Evolutionary conservation across 2,797 vertebrate genomes (phyloP).

Genomic region (Serranus cabrilla): DNA sequence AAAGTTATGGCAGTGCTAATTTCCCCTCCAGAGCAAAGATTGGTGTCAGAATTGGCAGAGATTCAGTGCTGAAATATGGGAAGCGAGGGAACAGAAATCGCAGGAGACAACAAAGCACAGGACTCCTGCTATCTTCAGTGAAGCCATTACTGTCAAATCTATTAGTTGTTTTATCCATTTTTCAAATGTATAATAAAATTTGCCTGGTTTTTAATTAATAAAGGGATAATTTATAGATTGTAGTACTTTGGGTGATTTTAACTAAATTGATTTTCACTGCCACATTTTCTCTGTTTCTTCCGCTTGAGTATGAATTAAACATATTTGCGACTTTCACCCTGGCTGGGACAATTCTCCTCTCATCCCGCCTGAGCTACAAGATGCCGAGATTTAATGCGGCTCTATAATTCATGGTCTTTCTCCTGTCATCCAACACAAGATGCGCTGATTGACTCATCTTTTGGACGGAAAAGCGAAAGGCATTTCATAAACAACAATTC

Average conservation of each 20-base stretch:
- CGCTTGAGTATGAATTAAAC: conserved; percentile 50
- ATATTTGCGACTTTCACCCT: conserved; percentile 30
- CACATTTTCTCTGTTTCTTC: conserved; percentile 34
- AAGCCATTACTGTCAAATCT: conserved; percentile 20
- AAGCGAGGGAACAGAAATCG: conserved; percentile 13
- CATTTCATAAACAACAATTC: conserved; percentile 52
- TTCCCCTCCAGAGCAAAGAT: conserved; percentile 22
- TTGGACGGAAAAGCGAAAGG: conserved; percentile 34
- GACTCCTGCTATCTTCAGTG: neutral
- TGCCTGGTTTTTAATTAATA: neutral
- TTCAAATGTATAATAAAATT: conserved; percentile 11
- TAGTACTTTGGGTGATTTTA: conserved; percentile 9
- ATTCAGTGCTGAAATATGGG: conserved; percentile 26
- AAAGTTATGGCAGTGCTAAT: conserved; percentile 36
- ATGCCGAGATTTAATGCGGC: conserved; percentile 51
- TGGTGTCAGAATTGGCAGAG: conserved; percentile 34
- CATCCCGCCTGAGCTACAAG: conserved; percentile 24
- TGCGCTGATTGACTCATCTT: conserved; percentile 58
- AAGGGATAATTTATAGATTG: conserved; percentile 22
- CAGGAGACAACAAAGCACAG: conserved; percentile 19
- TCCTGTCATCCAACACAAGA: conserved; percentile 44
- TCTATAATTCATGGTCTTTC: conserved; percentile 63
- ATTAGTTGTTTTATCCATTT: conserved; percentile 13
- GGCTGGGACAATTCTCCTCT: conserved; percentile 22
- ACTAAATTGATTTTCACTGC: conserved; percentile 41